These are phyloP conservation scores for Drosophila carrolli DNA, from an alignment of 1,140 invertebrate genomes.

Conservation along the genomic window DNA sequence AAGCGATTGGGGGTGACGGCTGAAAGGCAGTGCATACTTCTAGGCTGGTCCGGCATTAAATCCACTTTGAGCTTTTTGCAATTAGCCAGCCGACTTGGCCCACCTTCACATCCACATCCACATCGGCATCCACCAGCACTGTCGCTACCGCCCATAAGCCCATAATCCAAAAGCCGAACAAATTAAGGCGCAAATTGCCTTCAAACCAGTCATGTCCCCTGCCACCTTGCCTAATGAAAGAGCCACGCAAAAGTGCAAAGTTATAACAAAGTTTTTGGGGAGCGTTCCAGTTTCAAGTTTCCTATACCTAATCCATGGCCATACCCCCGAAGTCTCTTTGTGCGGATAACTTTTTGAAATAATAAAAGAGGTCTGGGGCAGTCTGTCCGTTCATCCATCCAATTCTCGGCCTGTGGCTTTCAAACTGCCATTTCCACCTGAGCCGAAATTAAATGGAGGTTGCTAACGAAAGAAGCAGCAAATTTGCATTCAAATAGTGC, in stretches of 20 bases:
- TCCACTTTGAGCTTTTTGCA: slow-evolving; percentile 63
- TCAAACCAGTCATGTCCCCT: slow-evolving; percentile 25
- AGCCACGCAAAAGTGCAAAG: slow-evolving; percentile 55
- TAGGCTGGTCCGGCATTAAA: slow-evolving; percentile 46
- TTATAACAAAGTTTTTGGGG: slow-evolving; percentile 47
- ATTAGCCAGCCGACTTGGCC: slow-evolving; percentile 42
- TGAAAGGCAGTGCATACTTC: slow-evolving; percentile 50
- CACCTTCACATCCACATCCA: background rate
- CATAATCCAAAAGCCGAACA: slow-evolving; percentile 72
- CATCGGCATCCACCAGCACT: background rate
- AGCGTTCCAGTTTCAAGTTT: slow-evolving; percentile 32
- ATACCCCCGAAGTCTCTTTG: background rate
- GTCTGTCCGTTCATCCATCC: slow-evolving; percentile 8
- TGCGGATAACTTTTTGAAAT: slow-evolving; percentile 48
- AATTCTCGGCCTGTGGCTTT: background rate
- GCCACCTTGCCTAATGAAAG: slow-evolving; percentile 34
- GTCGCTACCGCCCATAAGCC: slow-evolving; percentile 11
- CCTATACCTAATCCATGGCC: background rate
- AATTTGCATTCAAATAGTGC: slow-evolving; percentile 46
- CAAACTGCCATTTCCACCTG: slow-evolving; percentile 8
- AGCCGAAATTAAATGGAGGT: background rate
- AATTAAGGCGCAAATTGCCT: slow-evolving; percentile 72
- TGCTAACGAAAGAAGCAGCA: slow-evolving; percentile 50
- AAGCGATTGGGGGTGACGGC: slow-evolving; percentile 18
- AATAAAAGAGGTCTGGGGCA: slow-evolving; percentile 21